These are phyloP conservation scores for Chrysoperla carnea DNA, from an alignment of 1,140 invertebrate genomes.

Conservation along the genomic window DNA sequence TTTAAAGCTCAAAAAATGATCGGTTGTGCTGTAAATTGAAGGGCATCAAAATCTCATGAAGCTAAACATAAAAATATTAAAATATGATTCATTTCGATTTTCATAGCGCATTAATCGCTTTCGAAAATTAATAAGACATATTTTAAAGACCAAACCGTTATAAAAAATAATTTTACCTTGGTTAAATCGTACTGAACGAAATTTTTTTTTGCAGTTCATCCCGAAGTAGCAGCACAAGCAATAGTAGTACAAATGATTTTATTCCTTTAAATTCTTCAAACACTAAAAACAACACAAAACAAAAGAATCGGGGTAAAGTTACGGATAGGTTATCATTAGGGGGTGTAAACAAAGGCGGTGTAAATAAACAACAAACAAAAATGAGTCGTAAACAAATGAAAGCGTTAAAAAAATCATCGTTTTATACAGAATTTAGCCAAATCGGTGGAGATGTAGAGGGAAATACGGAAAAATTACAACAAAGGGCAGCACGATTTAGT, in stretches of 20 bases:
- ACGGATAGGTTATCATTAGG: constrained; percentile 17
- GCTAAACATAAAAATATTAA: too few relatives aligned
- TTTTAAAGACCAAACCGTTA: too few relatives aligned
- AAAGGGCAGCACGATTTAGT: constrained; percentile 73
- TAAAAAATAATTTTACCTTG: too few relatives aligned
- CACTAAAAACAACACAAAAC: constrained; percentile 26
- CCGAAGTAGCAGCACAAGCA: constrained; percentile 10
- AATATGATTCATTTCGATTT: too few relatives aligned
- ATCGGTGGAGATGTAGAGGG: constrained; percentile 40
- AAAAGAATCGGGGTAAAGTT: constrained; percentile 18
- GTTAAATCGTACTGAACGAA: too few relatives aligned
- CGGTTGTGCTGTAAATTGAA: too few relatives aligned
- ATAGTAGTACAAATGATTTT: too few relatives aligned
- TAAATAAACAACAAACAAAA: constrained; percentile 17
- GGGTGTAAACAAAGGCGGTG: constrained; percentile 8
- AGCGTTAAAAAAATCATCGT: constrained; percentile 38
- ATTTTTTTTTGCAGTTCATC: constrained; percentile 21
- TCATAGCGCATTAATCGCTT: too few relatives aligned
- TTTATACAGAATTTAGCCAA: constrained; percentile 49
- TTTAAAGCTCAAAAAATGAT: too few relatives aligned
- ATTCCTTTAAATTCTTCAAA: neutral
- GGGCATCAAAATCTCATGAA: too few relatives aligned
- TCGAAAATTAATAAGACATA: too few relatives aligned
- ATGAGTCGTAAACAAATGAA: constrained; percentile 32
- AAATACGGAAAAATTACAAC: constrained; percentile 55